Percentiles rank a stretch among this genome's conserved stretches.
phyloP scores from a whole-genome alignment of 2,888 invertebrate genomes.

The Macaria notata region DNA sequence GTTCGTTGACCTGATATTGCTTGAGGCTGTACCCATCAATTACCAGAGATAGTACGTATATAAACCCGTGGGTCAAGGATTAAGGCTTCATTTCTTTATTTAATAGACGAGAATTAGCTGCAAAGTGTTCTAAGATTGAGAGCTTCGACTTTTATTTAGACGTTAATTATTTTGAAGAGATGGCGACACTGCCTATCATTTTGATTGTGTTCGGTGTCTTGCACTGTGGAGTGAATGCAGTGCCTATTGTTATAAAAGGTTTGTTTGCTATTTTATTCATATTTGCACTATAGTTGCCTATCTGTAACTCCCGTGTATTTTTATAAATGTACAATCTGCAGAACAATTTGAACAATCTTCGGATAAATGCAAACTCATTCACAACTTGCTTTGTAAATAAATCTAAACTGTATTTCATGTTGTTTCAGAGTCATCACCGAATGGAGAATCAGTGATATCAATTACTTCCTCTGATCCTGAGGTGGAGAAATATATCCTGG shows the following conservation, averaged over 20 bases:
- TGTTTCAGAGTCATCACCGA: constrained; percentile 52
- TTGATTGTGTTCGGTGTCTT: constrained; percentile 25
- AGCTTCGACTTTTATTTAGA: constrained; percentile 18
- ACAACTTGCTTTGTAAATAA: neutral
- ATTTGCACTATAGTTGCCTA: neutral
- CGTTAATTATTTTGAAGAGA: constrained; percentile 34
- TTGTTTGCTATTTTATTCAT: constrained; percentile 16
- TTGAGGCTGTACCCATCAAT: constrained; percentile 23
- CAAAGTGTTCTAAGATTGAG: constrained; percentile 26
- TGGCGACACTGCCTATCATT: constrained; percentile 16
- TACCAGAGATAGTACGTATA: constrained; percentile 29
- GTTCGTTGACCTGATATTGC: constrained; percentile 32
- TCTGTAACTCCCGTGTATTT: too few relatives aligned
- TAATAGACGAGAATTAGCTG: constrained; percentile 28
- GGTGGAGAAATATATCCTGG: constrained; percentile 48
- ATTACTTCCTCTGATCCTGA: constrained; percentile 59
- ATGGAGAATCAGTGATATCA: constrained; percentile 54
- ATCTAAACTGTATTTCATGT: neutral
- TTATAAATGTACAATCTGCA: too few relatives aligned
- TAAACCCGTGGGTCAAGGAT: constrained; percentile 33
- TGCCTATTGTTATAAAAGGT: constrained; percentile 59
- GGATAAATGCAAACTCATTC: too few relatives aligned
- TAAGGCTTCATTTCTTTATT: constrained; percentile 32
- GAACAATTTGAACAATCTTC: too few relatives aligned
- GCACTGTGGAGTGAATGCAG: constrained; percentile 33